These are phyloP conservation scores for Leptinotarsa undecemlineata DNA, from an alignment of 1,140 invertebrate species.

Conservation along the genomic window DNA sequence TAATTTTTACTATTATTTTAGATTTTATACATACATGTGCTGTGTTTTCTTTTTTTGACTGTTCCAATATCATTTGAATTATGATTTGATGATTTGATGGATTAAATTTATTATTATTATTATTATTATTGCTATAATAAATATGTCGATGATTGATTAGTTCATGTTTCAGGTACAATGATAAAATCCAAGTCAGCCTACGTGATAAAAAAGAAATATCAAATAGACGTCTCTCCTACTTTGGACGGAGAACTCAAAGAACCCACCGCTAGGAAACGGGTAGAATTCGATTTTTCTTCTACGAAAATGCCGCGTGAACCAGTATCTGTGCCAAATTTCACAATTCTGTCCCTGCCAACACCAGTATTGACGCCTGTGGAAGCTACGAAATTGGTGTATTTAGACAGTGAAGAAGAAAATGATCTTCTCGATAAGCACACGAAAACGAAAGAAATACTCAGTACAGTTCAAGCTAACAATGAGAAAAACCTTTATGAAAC, in stretches of 20 bases:
- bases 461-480: slow-evolving; percentile 13
- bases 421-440: slow-evolving; percentile 2
- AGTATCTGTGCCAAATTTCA: slow-evolving; percentile 77
- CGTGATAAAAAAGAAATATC: slow-evolving; percentile 60
- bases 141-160: slow-evolving; percentile 14
- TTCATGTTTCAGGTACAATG: slow-evolving; percentile 53
- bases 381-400: slow-evolving; percentile 70
- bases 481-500: slow-evolving; percentile 15
- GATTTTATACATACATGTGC: no score
- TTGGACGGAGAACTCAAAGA: slow-evolving; percentile 37
- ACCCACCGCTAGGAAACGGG: slow-evolving; percentile 50
- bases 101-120: no score
- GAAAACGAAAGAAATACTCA: not conserved
- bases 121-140: no score
- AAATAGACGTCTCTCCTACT: slow-evolving; percentile 36
- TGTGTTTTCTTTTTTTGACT: no score
- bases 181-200: slow-evolving; percentile 68
- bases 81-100: no score
- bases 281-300: slow-evolving; percentile 50
- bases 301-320: slow-evolving; percentile 68
- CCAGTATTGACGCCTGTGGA: slow-evolving; percentile 71
- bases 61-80: no score
- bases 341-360: slow-evolving; percentile 65
- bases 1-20: no score
- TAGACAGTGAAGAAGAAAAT: slow-evolving; percentile 65